Base-by-base conservation (phyloP, 2,888 invertebrate species). In the Epistrophella euchroma region DNA sequence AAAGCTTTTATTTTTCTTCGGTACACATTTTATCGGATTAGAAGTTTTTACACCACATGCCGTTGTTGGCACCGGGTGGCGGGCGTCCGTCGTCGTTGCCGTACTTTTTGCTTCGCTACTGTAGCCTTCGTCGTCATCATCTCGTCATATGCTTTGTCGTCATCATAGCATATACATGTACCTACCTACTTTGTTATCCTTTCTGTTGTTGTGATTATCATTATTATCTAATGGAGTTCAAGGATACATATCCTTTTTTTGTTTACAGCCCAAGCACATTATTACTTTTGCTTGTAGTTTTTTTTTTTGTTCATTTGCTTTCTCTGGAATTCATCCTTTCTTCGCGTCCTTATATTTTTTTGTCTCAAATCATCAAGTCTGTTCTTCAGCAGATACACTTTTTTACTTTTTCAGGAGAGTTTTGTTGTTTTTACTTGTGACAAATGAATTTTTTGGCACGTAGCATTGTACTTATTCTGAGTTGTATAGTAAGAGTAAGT, bases 171-270 rank as follows among this genome's bases (percentile, higher is more conserved):
- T 68, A 68, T 7, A 68, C 52, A 68, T 52, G 15, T 68, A 37
- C 52, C 50, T 22, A 68, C 52, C 37, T 37, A 56, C 47, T 79
- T 79, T 78, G 62, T 71, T 75, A 66, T 79, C 35, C 47, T 28
- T 17, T 37, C 62, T 66, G 50, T 60, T 72, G 40, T 74, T 84
- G 68, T 78, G 72, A 25, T 47, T 60, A 60, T 77, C 68, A 68
- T 77, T 70, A 84, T 75, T 74, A 71, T 84, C 84, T 66, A 79
- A 79, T 79, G 58, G 62, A 79, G 79, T 84, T 84, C 79, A 84
- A 84, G 79, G 75, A 84, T 84, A 79, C 64, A 28, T 62, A 62
- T 74, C 70, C 40, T 35, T 56, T 70, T 60, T 83, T 74, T 68
- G 40, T 56, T 79, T 70, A 78, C 74, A 74, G 64, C 70, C 45